Evolutionary conservation across 2,797 vertebrate genomes (phyloP).

Genomic region (Lycodopsis pacificus): DNA sequence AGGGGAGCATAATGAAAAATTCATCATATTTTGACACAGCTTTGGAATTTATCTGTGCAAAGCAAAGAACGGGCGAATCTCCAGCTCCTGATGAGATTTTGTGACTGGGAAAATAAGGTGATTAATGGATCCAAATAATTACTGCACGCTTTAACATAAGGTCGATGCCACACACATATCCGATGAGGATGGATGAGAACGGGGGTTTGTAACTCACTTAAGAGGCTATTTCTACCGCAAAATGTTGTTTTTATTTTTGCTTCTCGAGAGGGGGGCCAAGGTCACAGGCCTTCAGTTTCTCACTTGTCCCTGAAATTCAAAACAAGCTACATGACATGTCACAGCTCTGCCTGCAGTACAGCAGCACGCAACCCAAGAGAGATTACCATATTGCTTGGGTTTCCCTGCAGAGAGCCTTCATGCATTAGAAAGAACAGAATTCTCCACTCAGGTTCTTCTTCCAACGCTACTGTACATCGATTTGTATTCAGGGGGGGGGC

Average conservation of each 20-base stretch:
- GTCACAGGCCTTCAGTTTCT: slow-evolving; percentile 65
- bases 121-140: slow-evolving; percentile 58
- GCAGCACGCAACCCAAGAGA: slow-evolving; percentile 63
- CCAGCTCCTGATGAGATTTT: slow-evolving; percentile 43
- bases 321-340: slow-evolving; percentile 67
- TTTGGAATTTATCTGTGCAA: slow-evolving; percentile 64
- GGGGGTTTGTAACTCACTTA: slow-evolving; percentile 24
- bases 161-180: slow-evolving; percentile 5
- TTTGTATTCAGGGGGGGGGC: slow-evolving; percentile 74
- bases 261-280: slow-evolving; percentile 52
- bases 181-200: slow-evolving; percentile 42
- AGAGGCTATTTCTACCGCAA: slow-evolving; percentile 24
- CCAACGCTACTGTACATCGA: slow-evolving; percentile 59
- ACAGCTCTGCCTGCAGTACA: slow-evolving; percentile 55
- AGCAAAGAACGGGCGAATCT: slow-evolving; percentile 51
- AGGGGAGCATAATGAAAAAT: slow-evolving; percentile 81
- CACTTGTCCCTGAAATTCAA: slow-evolving; percentile 69
- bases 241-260: slow-evolving; percentile 19
- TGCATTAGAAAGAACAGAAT: slow-evolving; percentile 78
- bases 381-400: slow-evolving; percentile 71
- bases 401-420: slow-evolving; percentile 69
- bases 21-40: slow-evolving; percentile 78
- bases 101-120: slow-evolving; percentile 38
- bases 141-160: slow-evolving; percentile 21
- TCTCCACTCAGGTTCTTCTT: slow-evolving; percentile 69